phyloP scores from a whole-genome alignment of 2,888 invertebrate species.

The Unio pictorum region DNA sequence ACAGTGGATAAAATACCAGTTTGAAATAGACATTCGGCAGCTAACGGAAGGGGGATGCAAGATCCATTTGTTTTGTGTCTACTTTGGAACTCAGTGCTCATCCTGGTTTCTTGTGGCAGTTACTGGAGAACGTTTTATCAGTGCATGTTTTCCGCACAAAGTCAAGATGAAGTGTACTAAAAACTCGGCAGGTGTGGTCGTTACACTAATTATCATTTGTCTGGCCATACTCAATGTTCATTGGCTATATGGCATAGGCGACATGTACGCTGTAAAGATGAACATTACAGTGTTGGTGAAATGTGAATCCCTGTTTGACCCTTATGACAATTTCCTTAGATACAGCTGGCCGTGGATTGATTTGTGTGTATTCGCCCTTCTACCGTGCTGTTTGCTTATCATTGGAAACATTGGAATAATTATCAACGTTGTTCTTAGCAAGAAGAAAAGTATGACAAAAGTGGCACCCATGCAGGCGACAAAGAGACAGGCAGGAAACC shows the following conservation, averaged over 20 bases:
- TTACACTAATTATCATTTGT: constrained; percentile 24
- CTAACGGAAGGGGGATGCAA: constrained; percentile 33
- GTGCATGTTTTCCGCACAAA: constrained; percentile 54
- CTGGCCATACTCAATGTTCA: constrained; percentile 43
- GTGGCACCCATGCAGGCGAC: constrained; percentile 4
- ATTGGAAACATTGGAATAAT: constrained; percentile 53
- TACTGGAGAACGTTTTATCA: constrained; percentile 54
- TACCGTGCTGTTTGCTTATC: constrained; percentile 50
- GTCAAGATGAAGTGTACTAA: constrained; percentile 47
- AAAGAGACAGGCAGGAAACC: constrained; percentile 4
- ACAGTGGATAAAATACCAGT: constrained; percentile 36
- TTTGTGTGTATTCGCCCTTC: constrained; percentile 43
- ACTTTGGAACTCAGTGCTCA: constrained; percentile 48
- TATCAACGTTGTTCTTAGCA: constrained; percentile 29
- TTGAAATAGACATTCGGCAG: constrained; percentile 40
- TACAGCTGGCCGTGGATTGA: constrained; percentile 57
- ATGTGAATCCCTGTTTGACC: constrained; percentile 19
- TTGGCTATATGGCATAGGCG: constrained; percentile 39
- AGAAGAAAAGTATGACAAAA: constrained; percentile 15
- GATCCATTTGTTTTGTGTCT: constrained; percentile 50
- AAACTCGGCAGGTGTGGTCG: constrained; percentile 23
- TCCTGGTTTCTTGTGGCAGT: constrained; percentile 61
- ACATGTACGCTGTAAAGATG: not conserved
- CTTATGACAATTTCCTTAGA: constrained; percentile 29
- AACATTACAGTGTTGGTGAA: constrained; percentile 10